Evolutionary conservation across 2,797 vertebrate genomes (phyloP), one percentile per base, ranked within the genome.

Genomic region (Melanotaenia boesemani): DNA sequence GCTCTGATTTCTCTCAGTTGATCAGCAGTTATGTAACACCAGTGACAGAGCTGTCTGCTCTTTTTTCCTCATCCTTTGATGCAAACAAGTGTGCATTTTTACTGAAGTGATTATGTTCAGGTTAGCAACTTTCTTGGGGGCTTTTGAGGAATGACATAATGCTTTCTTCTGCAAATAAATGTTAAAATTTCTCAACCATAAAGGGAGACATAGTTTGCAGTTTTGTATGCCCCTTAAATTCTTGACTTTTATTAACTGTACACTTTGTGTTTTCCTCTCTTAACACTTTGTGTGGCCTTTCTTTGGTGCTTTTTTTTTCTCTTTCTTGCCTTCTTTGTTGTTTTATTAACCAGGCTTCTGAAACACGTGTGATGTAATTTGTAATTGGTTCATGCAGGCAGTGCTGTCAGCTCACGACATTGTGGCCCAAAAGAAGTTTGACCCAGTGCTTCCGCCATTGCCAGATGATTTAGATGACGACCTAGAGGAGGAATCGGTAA

Each of bases 381-480:
- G 0, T 50, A 11, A 52, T 18, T 74, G 59, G 20, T 18, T 68
- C 28, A 6, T 57, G 26, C 63, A 98, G 97, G 97, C 97, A 18
- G 94, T 98, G 87, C 94, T 98, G 77, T 90, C 95, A n/a, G 96
- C 97, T 1, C 97, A 98, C 0, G 97, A 98, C 91, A 97, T 96
- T 0, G 97, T 98, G 56, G 97, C 97, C 62, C 97, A 97, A 88
- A 98, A 98, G 94, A 97, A 96, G 71, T 98, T 98, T 64, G 97
- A 97, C 85, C 97, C 97, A 0, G 94, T 97, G 54, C 94, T 98
- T 50, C 97, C 97, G 0, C 97, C 97, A 12, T 89, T 98, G 2
- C 97, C 96, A 0, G 96, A 97, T 2, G 96, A 97, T 65, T 82
- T 97, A 1, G 96, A 96, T 0, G 94, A 97, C 26, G 96, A 97